These are phyloP conservation scores for Mythimna pallens DNA, from an alignment of 2,888 invertebrate genomes.

Conservation along the genomic window DNA sequence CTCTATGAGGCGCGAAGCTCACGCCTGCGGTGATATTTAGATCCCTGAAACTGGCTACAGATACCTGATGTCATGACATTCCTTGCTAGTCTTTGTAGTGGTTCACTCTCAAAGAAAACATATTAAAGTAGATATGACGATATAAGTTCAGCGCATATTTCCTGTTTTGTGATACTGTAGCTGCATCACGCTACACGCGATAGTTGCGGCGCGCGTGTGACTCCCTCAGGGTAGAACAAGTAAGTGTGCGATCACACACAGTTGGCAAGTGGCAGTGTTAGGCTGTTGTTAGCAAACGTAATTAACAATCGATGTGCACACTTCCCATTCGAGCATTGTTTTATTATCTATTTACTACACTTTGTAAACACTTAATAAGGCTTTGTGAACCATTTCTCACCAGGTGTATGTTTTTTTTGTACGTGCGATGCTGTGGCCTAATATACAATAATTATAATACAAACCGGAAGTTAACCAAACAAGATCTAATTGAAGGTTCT, in stretches of 20 bases:
- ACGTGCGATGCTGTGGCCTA: too few species aligned
- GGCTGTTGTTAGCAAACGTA: neutral
- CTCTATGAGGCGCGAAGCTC: too few species aligned
- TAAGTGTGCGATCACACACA: neutral
- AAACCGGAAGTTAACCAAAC: too few species aligned
- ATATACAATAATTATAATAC: too few species aligned
- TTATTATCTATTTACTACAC: neutral
- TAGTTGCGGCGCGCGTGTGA: neutral
- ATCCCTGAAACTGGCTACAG: neutral
- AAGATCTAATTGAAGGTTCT: too few species aligned
- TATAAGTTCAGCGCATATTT: neutral
- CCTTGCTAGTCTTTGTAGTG: neutral
- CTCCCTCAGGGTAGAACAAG: neutral
- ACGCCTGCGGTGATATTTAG: too few species aligned
- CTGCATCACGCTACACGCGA: neutral
- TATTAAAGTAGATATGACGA: neutral
- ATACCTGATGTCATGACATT: neutral
- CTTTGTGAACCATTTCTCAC: too few species aligned
- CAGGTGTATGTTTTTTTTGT: too few species aligned
- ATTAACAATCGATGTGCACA: neutral
- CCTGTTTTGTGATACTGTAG: constrained; percentile 1
- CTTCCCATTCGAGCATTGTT: neutral
- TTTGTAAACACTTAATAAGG: neutral
- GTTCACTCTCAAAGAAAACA: neutral
- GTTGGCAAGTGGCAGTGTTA: neutral